Conservation (phyloP, 1,140 invertebrate species). For the Drosophila sp. region DNA sequence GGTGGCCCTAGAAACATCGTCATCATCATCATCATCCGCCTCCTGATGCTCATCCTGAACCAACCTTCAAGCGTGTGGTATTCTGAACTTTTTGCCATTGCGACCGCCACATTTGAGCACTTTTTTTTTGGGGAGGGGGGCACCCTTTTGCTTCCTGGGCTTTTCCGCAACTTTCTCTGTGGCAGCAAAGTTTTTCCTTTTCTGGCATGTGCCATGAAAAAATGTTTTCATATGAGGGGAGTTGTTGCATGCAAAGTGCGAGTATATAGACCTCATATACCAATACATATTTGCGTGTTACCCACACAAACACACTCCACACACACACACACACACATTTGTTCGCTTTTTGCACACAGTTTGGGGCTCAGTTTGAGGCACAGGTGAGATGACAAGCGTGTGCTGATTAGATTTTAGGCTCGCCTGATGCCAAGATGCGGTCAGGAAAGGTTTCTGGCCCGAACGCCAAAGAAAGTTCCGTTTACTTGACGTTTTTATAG, state of each 20-base stretch:
- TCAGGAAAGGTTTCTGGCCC: conserved; percentile 29
- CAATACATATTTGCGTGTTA: conserved; percentile 10
- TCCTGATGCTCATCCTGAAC: conserved; percentile 13
- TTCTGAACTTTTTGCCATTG: conserved; percentile 33
- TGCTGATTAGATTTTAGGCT: conserved; percentile 73
- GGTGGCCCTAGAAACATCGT: conserved; percentile 8
- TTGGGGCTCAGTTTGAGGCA: no score
- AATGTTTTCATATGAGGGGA: conserved; percentile 33
- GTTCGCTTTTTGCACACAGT: conserved; percentile 6
- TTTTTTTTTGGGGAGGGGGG: conserved; percentile 27
- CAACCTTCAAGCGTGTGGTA: conserved; percentile 7
- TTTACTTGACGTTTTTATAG: conserved; percentile 45
- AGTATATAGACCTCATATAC: background rate
- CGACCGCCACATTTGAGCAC: conserved; percentile 28
- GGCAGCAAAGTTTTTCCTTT: conserved; percentile 43
- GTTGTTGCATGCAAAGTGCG: conserved; percentile 1
- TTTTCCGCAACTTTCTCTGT: conserved; percentile 33
- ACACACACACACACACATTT: conserved; percentile 13
- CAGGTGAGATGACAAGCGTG: conserved; percentile 54
- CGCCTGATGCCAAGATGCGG: conserved; percentile 52
- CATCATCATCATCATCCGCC: conserved; percentile 16
- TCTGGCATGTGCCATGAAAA: conserved; percentile 46
- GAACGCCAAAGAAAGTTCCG: background rate
- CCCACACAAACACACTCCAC: background rate
- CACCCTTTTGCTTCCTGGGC: conserved; percentile 10